phyloP scores from a whole-genome alignment of 2,113 vertebrate species.

The Cervus canadensis region DNA sequence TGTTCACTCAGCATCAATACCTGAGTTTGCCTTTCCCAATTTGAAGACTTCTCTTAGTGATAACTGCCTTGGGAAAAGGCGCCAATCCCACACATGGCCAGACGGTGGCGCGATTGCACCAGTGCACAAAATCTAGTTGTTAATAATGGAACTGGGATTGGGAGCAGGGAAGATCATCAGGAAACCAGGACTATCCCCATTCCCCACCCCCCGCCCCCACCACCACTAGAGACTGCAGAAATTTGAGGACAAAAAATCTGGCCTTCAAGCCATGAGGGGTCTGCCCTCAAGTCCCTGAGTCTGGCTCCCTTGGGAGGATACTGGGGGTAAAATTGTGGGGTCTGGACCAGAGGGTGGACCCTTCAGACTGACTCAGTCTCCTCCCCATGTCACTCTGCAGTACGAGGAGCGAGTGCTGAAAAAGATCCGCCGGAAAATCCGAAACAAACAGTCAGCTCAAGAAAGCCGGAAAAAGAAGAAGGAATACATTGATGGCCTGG shows the following conservation, averaged over 20 bases:
- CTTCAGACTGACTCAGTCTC: rapidly evolving
- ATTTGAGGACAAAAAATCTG: not conserved
- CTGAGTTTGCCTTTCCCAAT: rapidly evolving
- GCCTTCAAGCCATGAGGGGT: not conserved
- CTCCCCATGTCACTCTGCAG: constrained; percentile 67
- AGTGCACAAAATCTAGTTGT: not conserved
- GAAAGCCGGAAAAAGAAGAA: constrained; percentile 96
- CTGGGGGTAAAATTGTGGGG: not conserved
- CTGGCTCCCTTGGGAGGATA: not conserved
- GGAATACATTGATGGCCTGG: constrained; percentile 92
- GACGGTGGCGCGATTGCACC: not conserved
- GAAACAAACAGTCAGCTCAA: constrained; percentile 95
- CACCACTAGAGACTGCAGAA: not conserved
- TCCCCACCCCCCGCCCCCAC: too few species aligned
- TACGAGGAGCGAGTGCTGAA: constrained; percentile 93
- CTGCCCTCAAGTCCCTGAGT: not conserved
- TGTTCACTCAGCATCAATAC: not conserved
- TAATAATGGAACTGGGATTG: rapidly evolving
- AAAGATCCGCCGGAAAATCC: constrained; percentile 94
- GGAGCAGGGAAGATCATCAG: not conserved
- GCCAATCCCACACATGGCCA: not conserved
- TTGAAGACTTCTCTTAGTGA: not conserved
- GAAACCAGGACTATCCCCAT: not conserved
- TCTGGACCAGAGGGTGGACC: not conserved
- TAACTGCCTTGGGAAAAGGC: not conserved